Evolutionary conservation across 2,797 vertebrate genomes (phyloP), one percentile per base, ranked within the genome.

Genomic region (Sebastes matsubarae): DNA sequence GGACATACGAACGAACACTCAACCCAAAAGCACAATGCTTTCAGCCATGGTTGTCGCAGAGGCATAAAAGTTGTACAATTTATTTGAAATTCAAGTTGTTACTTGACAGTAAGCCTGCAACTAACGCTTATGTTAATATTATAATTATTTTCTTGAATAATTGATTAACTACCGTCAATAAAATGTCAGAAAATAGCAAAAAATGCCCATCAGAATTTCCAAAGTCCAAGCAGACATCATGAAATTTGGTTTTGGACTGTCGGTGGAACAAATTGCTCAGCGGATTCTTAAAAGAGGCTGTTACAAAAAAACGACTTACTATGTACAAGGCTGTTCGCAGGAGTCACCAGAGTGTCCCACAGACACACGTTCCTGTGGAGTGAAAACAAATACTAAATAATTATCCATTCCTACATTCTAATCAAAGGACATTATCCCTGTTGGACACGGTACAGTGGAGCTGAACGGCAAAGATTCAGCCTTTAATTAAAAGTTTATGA

Each of bases 271-370:
- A 32, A 61, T 2, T 61, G 60, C 30, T 63, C 6, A 7, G 60
- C 20, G 2, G 60, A 42, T 25, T 30, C 4, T 7, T 42, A 4
- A 55, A 25, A 58, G 12, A 32, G 4, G 4, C 10, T 11, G 22
- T 32, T 63, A 34, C 3, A 64, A 22, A 36, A 66, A 13, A 14
- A 14, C 54, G 0, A 46, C 98, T 97, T 94, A 99, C 99, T 97
- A 38, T 99, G 97, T 6, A 99, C 95, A 50, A 99, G 95, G 89
- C 97, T 98, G 94, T 97, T 98, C 25, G 94, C 75, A 38, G 97
- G 96, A 77, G 96, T 95, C 85, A 99, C 97, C 89, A 99, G 94
- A 20, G 98, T 99, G 94, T 99, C 99, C 99, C 99, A 99, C 72
- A 99, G 88, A 94, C 98, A 99, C 88, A 99, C 95, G 79, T 99